Evolutionary conservation across 2,888 invertebrate species (phyloP), one percentile per base, ranked within the genome.

Genomic region (Heliconius aoede): DNA sequence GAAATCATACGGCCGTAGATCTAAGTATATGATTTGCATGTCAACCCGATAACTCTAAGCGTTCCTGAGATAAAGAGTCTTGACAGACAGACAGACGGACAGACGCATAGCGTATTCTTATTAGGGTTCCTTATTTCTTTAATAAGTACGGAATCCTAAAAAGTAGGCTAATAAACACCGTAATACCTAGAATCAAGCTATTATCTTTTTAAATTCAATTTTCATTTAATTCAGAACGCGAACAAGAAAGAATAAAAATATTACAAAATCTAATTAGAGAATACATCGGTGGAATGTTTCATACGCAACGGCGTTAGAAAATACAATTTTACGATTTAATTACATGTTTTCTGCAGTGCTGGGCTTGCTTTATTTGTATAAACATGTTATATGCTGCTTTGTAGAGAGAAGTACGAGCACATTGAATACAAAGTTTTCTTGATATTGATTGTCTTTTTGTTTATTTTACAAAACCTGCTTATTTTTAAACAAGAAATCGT

Each of bases 221-320:
- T 68, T 28, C 26, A 68, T 68, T 51, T 68, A 51, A 68, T 28
- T 51, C 68, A 5, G 60, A 60, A 40, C 13, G 11, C 24, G 60
- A 72, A 32, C 60, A 60, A 36, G 36, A 72, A 26, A 40, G 9
- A 36, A 60, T 71, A 55, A 36, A 71, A 72, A 40, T 61, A 40
- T 72, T n/a, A 72, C 24, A 40, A 46, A 60, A 72, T 1, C 26
- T 72, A 72, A 72, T 72, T 60, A 72, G 72, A 72, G 28, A 36
- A 61, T 36, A 61, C 26, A 40, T 72, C 60, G 60, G 40, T 21
- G 26, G 26, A 26, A 61, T 72, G 26, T 72, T 61, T 72, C 58
- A 72, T 72, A 58, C 24, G 60, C 60, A 72, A 32, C 60, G 9
- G 24, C 32, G 60, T 72, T 72, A 72, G 58, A 72, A 58, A 46